Conservation (phyloP, 2,797 vertebrate genomes). For the Brachymystax lenok region DNA sequence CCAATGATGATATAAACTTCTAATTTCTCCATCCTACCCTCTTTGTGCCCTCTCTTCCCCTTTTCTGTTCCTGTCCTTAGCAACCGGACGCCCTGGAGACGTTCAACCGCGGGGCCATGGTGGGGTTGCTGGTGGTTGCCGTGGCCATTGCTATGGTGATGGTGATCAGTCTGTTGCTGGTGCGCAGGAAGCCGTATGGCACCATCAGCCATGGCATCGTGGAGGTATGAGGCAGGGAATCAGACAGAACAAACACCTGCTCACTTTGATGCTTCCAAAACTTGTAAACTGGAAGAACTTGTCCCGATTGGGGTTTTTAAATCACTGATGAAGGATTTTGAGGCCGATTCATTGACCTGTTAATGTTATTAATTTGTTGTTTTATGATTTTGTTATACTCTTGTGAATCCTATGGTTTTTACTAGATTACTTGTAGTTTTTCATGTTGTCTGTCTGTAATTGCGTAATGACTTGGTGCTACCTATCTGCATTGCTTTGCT, state of each 20-base stretch:
- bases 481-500: too few species aligned
- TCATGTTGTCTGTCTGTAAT: too few species aligned
- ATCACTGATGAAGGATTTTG: too few species aligned
- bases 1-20: not conserved
- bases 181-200: constrained; percentile 89
- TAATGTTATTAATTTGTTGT: too few species aligned
- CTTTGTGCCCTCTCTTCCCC: not conserved
- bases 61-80: constrained; percentile 57
- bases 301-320: too few species aligned
- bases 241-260: not conserved
- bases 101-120: constrained; percentile 88
- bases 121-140: constrained; percentile 88
- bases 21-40: not conserved
- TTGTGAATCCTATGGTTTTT: too few species aligned
- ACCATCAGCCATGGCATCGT: constrained; percentile 93
- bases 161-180: constrained; percentile 86
- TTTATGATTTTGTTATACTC: too few species aligned
- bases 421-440: too few species aligned
- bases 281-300: too few species aligned
- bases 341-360: too few species aligned
- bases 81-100: constrained; percentile 88
- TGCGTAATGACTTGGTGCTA: too few species aligned
- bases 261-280: not conserved
- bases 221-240: constrained; percentile 75
- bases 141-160: constrained; percentile 91